Evolutionary conservation across 2,888 invertebrate genomes (phyloP).

Genomic region (Tricholauxania praeusta): DNA sequence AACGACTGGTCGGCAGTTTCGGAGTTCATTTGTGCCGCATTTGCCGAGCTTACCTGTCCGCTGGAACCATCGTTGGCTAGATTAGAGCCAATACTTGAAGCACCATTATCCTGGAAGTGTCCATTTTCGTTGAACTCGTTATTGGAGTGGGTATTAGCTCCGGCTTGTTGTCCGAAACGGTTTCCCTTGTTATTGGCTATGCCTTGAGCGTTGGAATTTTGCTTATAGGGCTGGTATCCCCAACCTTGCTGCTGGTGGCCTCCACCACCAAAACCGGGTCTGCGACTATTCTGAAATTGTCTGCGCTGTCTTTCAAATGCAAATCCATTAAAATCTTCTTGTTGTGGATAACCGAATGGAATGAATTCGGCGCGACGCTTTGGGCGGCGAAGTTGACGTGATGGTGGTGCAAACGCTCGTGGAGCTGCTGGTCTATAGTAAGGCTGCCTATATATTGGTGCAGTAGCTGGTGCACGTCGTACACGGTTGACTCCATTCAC

Average conservation of each 20-base stretch:
- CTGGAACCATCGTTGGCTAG: constrained; percentile 60
- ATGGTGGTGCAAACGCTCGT: background rate
- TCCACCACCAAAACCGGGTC: constrained; percentile 3
- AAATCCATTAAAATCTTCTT: background rate
- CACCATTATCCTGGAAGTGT: constrained; percentile 54
- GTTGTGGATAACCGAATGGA: constrained; percentile 53
- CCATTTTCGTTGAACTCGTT: constrained; percentile 49
- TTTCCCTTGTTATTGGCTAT: constrained; percentile 49
- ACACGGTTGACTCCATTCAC: constrained; percentile 55
- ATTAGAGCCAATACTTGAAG: constrained; percentile 64
- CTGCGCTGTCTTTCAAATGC: constrained; percentile 41
- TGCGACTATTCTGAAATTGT: constrained; percentile 40
- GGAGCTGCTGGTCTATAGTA: no score
- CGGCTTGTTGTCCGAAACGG: constrained; percentile 60
- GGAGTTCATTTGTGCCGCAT: constrained; percentile 59
- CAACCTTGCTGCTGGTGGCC: constrained; percentile 32
- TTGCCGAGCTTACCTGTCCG: constrained; percentile 64
- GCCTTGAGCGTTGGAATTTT: constrained; percentile 54
- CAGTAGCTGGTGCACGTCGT: constrained; percentile 43
- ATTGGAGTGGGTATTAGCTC: constrained; percentile 59
- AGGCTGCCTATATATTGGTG: background rate
- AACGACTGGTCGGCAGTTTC: constrained; percentile 50
- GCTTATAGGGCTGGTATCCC: constrained; percentile 28
- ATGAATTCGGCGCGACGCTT: constrained; percentile 55
- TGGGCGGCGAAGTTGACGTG: constrained; percentile 38